Evolutionary conservation across 2,113 vertebrate species (phyloP).

Genomic region (Mus pahari): DNA sequence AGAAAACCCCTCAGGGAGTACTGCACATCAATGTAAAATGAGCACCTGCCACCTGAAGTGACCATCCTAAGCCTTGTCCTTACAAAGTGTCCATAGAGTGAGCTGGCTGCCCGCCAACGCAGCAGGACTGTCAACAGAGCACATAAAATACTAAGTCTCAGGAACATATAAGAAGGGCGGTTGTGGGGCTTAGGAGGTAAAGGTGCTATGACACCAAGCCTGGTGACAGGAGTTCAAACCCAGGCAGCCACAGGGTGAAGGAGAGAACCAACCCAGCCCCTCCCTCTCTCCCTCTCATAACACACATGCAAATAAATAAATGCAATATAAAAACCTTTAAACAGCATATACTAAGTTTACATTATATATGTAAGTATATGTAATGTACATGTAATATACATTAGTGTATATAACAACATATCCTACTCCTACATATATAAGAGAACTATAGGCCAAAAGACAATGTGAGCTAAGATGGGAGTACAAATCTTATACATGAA

Average conservation of each 20-base stretch:
- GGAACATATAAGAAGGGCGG: neutral
- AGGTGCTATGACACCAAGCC: neutral
- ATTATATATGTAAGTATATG: too few relatives aligned
- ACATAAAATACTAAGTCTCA: neutral
- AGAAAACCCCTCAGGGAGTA: neutral
- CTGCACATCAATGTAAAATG: neutral
- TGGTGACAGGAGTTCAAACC: neutral
- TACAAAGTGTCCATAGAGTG: neutral
- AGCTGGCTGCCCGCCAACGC: neutral
- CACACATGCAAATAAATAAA: neutral
- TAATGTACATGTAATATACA: too few relatives aligned
- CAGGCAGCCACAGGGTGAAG: too few relatives aligned
- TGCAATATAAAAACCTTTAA: neutral
- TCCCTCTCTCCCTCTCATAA: too few relatives aligned
- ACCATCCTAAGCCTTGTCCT: neutral
- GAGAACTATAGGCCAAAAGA: slow-evolving; percentile 13
- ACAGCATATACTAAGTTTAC: slow-evolving; percentile 2
- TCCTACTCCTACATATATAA: too few relatives aligned
- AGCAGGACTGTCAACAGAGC: neutral
- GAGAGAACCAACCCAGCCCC: neutral
- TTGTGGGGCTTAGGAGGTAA: neutral
- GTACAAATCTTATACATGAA: neutral
- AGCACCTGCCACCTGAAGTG: neutral
- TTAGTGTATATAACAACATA: too few relatives aligned
- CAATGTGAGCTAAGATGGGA: neutral